Conservation (phyloP, 1,140 invertebrate genomes). For the Nebria ingens region DNA sequence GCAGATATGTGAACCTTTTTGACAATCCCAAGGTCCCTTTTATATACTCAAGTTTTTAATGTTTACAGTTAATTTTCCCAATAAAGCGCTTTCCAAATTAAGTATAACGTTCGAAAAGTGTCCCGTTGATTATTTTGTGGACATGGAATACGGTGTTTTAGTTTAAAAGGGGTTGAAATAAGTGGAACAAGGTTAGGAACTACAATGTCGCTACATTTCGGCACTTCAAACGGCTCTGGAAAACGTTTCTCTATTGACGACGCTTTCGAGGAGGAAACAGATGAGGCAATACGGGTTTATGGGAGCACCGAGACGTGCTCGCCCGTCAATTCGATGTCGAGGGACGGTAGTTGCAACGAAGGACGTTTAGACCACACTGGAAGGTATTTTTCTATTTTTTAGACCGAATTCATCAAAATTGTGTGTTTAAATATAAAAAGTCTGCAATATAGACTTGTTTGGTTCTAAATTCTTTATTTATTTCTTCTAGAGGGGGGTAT, state of each 20-base stretch:
- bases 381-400: too few relatives aligned
- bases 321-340: constrained; percentile 19
- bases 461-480: constrained; percentile 10
- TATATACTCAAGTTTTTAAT: not conserved
- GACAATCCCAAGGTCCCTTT: not conserved
- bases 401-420: not conserved
- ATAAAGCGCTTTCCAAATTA: not conserved
- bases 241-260: constrained; percentile 70
- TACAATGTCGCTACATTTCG: constrained; percentile 36
- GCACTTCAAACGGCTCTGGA: constrained; percentile 30
- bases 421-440: too few relatives aligned
- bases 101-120: not conserved
- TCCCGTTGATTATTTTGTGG: not conserved
- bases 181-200: too few relatives aligned
- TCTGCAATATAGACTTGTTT: too few relatives aligned
- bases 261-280: constrained; percentile 70
- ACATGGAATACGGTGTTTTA: too few relatives aligned
- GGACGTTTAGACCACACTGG: constrained; percentile 6
- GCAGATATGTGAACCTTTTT: not conserved
- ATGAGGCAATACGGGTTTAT: constrained; percentile 66
- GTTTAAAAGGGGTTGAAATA: too few relatives aligned
- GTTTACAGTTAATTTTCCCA: not conserved
- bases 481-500: constrained; percentile 49
- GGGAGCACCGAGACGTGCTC: constrained; percentile 47
- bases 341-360: constrained; percentile 16